These are phyloP conservation scores for Drosophila biarmipes DNA, from an alignment of 1,140 invertebrate genomes.

Conservation along the genomic window DNA sequence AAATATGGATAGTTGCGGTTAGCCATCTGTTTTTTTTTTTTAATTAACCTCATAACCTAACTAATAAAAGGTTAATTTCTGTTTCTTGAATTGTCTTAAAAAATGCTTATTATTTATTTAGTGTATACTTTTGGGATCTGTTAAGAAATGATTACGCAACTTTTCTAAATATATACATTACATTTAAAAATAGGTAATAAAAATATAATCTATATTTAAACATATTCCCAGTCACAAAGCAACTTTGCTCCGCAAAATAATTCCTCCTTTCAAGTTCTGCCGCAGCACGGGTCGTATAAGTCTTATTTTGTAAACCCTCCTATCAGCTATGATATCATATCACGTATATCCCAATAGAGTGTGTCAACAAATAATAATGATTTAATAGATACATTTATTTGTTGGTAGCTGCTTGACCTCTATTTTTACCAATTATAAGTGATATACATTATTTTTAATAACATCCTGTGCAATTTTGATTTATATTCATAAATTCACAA, in stretches of 20 bases:
- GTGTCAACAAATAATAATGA: slow-evolving; percentile 8
- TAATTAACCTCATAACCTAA: too few relatives aligned
- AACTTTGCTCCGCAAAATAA: background rate
- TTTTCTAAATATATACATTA: background rate
- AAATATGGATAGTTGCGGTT: background rate
- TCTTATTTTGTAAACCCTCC: background rate
- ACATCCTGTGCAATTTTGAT: slow-evolving; percentile 17
- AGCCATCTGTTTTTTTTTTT: background rate
- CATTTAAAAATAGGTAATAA: background rate
- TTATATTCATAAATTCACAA: slow-evolving; percentile 16
- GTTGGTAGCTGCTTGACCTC: background rate
- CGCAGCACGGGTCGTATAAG: slow-evolving; percentile 1
- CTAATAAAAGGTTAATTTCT: background rate
- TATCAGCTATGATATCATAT: slow-evolving; percentile 22
- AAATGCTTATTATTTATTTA: background rate
- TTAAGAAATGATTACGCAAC: slow-evolving; percentile 7
- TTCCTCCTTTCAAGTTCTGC: background rate
- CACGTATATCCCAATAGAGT: slow-evolving; percentile 7
- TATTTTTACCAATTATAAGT: slow-evolving; percentile 4
- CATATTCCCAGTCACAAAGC: background rate
- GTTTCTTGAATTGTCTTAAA: background rate
- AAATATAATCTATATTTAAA: background rate
- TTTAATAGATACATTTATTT: slow-evolving; percentile 7
- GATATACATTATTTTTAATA: slow-evolving; percentile 11
- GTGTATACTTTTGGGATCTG: slow-evolving; percentile 41